These are phyloP conservation scores for Drosophila trichaetosa DNA, from an alignment of 2,888 invertebrate genomes.

Conservation along the genomic window DNA sequence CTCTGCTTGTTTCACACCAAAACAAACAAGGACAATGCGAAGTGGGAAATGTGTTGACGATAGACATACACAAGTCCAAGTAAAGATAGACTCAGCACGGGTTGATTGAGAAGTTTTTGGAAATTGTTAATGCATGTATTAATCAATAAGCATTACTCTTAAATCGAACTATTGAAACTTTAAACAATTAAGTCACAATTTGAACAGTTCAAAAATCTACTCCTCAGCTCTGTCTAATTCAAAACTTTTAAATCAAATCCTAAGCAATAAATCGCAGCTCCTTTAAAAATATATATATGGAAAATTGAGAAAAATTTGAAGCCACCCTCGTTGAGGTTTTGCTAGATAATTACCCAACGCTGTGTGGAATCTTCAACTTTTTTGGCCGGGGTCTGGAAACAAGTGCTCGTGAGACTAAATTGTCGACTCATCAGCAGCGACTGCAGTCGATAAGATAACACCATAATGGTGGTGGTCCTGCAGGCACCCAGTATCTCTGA, in stretches of 20 bases:
- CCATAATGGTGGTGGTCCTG: slow-evolving; percentile 63
- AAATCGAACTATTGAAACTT: not conserved
- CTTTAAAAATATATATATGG: not conserved
- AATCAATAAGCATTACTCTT: not conserved
- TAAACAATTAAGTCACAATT: rapidly evolving
- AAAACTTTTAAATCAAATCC: not conserved
- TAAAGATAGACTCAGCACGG: slow-evolving; percentile 27
- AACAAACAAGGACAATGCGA: slow-evolving; percentile 72
- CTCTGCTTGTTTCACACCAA: slow-evolving; percentile 64
- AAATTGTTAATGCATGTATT: not conserved
- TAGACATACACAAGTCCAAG: slow-evolving; percentile 27
- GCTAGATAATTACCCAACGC: slow-evolving; percentile 45
- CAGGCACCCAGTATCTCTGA: slow-evolving; percentile 11
- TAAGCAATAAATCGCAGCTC: rapidly evolving
- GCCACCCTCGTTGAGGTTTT: slow-evolving; percentile 24
- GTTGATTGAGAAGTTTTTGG: slow-evolving; percentile 1
- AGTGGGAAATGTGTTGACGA: slow-evolving; percentile 51
- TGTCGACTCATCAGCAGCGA: slow-evolving; percentile 55
- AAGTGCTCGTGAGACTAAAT: slow-evolving; percentile 65
- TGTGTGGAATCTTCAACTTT: slow-evolving; percentile 8
- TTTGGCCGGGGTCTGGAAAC: slow-evolving; percentile 49
- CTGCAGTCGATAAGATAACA: slow-evolving; percentile 48
- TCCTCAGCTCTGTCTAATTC: rapidly evolving
- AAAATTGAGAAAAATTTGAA: not conserved
- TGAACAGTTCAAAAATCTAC: rapidly evolving